Percentiles rank a stretch among this genome's conserved stretches.
Conservation (phyloP, 2,888 invertebrate species). For the Drosophila lacicola region DNA sequence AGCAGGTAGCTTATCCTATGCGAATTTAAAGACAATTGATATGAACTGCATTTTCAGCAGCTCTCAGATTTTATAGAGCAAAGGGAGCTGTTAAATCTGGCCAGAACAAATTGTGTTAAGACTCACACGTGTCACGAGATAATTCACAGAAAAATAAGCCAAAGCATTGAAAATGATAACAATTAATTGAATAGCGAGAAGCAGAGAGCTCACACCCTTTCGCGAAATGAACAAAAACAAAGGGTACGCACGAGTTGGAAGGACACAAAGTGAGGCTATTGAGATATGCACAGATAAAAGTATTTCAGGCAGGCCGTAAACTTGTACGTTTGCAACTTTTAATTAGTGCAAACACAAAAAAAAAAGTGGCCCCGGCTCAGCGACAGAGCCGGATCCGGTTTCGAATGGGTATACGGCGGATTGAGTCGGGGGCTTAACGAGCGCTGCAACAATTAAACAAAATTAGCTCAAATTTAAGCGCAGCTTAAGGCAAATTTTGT, state of each 20-base stretch:
- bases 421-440: constrained; percentile 43
- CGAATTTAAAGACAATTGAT: constrained; percentile 8
- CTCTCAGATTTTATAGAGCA: not conserved
- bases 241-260: constrained; percentile 2
- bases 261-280: not conserved
- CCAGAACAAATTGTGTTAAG: constrained; percentile 49
- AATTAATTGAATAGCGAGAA: constrained; percentile 66
- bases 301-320: constrained; percentile 8
- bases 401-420: constrained; percentile 19
- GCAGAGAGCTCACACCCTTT: constrained; percentile 65
- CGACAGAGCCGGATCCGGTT: constrained; percentile 9
- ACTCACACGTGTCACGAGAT: constrained; percentile 52
- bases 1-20: not conserved
- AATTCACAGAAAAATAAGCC: constrained; percentile 34
- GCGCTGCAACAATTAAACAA: constrained; percentile 77
- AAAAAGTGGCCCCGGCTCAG: constrained; percentile 42
- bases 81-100: constrained; percentile 13
- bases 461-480: constrained; percentile 80
- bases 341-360: constrained; percentile 76
- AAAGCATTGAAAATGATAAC: constrained; percentile 50
- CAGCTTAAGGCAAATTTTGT: constrained; percentile 73
- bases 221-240: constrained; percentile 25
- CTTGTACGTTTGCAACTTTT: constrained; percentile 44
- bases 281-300: not conserved
- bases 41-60: not conserved